Percentiles rank a stretch among this genome's conserved stretches.
Conservation (phyloP, 2,797 vertebrate genomes). For the Allobates femoralis region DNA sequence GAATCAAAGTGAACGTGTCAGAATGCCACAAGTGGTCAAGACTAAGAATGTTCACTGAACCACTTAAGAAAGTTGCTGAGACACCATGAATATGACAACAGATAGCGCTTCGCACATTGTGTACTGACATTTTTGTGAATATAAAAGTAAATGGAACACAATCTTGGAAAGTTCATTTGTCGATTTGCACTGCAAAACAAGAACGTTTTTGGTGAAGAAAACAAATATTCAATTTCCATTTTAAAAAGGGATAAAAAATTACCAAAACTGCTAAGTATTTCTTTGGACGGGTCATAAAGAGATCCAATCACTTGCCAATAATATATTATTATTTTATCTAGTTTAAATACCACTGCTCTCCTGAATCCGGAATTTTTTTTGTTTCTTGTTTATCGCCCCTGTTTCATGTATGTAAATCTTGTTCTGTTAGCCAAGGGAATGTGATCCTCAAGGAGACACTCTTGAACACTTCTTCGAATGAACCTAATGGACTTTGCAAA, state of each 20-base stretch:
- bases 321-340: too few relatives aligned
- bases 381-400: too few relatives aligned
- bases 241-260: not conserved
- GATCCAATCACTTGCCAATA: not conserved
- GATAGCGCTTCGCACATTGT: not conserved
- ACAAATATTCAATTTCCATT: not conserved
- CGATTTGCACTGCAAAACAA: not conserved
- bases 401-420: too few relatives aligned
- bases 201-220: not conserved
- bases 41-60: constrained; percentile 83
- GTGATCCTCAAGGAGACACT: too few relatives aligned
- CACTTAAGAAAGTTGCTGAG: constrained; percentile 77
- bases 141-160: not conserved
- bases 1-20: constrained; percentile 82
- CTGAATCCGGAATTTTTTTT: too few relatives aligned
- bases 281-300: not conserved
- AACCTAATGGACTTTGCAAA: not conserved
- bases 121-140: not conserved
- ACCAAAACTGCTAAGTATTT: not conserved
- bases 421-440: too few relatives aligned
- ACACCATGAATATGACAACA: constrained; percentile 37
- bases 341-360: too few relatives aligned
- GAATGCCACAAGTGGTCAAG: constrained; percentile 85
- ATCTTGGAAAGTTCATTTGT: not conserved
- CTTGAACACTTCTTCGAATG: not conserved